Evolutionary conservation across 1,140 invertebrate species (phyloP).

Genomic region (Orchestia grillus): DNA sequence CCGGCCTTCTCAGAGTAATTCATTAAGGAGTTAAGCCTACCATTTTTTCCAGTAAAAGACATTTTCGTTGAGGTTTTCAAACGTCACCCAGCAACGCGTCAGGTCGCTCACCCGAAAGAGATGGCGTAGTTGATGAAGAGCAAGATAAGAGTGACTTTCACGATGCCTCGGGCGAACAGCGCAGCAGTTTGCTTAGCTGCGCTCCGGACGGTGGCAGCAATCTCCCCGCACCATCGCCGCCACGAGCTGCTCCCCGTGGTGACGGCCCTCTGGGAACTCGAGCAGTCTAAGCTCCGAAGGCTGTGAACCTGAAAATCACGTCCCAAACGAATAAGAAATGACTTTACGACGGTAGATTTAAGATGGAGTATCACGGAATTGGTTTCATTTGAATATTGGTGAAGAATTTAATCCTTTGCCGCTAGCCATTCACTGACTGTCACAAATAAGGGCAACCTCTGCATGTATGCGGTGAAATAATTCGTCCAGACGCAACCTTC

Average conservation of each 20-base stretch:
- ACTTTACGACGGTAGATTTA: background rate
- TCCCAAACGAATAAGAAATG: background rate
- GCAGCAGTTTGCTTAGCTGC: conserved; percentile 75
- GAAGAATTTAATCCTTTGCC: too few relatives aligned
- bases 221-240: background rate
- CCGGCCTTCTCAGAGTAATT: too few relatives aligned
- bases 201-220: conserved; percentile 69
- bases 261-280: background rate
- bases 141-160: conserved; percentile 63
- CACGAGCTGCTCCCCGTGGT: background rate
- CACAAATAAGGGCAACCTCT: too few relatives aligned
- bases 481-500: too few relatives aligned
- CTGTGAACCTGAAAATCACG: background rate
- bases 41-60: too few relatives aligned
- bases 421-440: too few relatives aligned
- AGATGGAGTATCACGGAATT: too few relatives aligned
- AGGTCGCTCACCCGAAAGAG: conserved; percentile 65
- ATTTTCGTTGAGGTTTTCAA: background rate
- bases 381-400: too few relatives aligned
- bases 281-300: background rate
- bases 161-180: conserved; percentile 58
- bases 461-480: too few relatives aligned
- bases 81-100: background rate
- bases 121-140: conserved; percentile 68
- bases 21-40: too few relatives aligned